These are phyloP conservation scores for Miltochrista miniata DNA, from an alignment of 2,888 invertebrate genomes.

Conservation along the genomic window DNA sequence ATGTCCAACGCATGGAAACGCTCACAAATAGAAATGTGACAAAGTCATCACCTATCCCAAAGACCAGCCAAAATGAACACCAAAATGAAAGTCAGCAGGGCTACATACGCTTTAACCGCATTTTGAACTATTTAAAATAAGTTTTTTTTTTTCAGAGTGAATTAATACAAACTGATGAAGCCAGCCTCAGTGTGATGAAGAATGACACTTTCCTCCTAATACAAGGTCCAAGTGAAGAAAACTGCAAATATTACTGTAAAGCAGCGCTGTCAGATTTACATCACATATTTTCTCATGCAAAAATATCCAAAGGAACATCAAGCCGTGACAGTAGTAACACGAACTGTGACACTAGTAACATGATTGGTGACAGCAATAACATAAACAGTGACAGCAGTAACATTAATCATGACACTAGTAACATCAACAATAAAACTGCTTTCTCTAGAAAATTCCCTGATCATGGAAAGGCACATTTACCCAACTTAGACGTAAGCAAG, in stretches of 20 bases:
- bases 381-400: too few relatives aligned
- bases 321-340: conserved; percentile 29
- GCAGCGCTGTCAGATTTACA: conserved; percentile 88
- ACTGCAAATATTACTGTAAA: conserved; percentile 83
- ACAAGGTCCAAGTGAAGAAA: conserved; percentile 81
- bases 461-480: conserved; percentile 71
- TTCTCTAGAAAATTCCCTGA: conserved; percentile 85
- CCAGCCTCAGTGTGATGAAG: conserved; percentile 82
- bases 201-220: conserved; percentile 85
- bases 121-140: not conserved
- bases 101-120: too few relatives aligned
- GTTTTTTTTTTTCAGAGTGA: conserved; percentile 72
- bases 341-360: conserved; percentile 37
- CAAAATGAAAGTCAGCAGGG: too few relatives aligned
- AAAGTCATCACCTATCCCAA: too few relatives aligned
- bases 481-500: conserved; percentile 78
- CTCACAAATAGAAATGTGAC: too few relatives aligned
- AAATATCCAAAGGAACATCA: conserved; percentile 31
- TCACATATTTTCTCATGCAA: conserved; percentile 78
- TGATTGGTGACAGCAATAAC: too few relatives aligned
- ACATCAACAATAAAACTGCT: conserved; percentile 35
- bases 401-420: conserved; percentile 22
- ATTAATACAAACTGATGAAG: conserved; percentile 81
- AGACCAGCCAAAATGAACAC: too few relatives aligned
- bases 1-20: too few relatives aligned